Evolutionary conservation across 2,113 vertebrate species (phyloP).

Genomic region (Neomonachus schauinslandi): DNA sequence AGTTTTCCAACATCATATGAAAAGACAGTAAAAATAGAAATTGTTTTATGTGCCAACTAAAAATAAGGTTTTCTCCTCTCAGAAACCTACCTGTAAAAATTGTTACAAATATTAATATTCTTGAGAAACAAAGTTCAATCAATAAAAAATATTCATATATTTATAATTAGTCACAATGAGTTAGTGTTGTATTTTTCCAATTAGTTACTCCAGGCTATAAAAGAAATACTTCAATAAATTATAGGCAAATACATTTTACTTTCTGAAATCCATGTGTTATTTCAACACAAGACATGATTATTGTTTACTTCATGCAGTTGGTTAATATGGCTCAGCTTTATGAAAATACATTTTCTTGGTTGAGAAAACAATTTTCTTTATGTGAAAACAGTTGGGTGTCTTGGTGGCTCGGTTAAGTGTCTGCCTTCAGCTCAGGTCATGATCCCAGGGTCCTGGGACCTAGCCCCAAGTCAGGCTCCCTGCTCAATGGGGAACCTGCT

Average conservation of each 20-base stretch:
- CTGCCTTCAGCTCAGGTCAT: no score
- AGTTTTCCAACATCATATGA: neutral
- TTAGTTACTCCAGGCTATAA: neutral
- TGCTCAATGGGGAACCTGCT: no score
- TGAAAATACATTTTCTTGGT: neutral
- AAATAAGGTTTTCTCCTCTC: neutral
- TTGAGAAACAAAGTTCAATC: neutral
- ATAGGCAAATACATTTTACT: neutral
- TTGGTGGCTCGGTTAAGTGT: neutral
- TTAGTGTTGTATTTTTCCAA: neutral
- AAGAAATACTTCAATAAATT: neutral
- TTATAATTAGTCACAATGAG: neutral
- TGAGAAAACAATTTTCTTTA: neutral
- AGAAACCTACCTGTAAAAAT: neutral
- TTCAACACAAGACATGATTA: neutral
- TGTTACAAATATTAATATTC: neutral
- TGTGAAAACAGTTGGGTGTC: neutral
- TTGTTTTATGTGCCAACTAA: neutral
- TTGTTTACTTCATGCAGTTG: neutral
- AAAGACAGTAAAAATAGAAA: neutral
- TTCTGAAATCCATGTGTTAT: constrained; percentile 22
- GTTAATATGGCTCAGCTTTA: neutral
- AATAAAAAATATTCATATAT: neutral
- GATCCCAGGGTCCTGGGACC: no score
- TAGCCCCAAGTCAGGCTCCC: no score